Base-by-base conservation (phyloP, 2,113 vertebrate species). In the Amblyopsis rosae region DNA sequence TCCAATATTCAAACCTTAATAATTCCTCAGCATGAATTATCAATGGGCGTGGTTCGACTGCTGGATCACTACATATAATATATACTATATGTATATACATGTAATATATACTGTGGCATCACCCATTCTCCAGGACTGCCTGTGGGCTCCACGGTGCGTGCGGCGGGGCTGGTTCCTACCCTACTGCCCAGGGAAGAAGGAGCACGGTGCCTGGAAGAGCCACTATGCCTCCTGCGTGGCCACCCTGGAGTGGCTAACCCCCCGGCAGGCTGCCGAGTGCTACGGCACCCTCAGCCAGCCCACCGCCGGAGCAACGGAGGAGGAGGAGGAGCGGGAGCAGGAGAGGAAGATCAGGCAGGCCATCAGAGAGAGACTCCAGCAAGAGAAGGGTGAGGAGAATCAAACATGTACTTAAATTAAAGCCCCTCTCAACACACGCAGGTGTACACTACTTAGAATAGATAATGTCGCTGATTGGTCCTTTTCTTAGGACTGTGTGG, bases 121-220 rank as follows among this genome's bases (percentile, higher is more conserved):
- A 53, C 9, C 16, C n/a, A 26, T 17, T 72, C 17, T 57, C 6
- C 62, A 95, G 92, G 96, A 93, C 26, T 95, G 92, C 74, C 86
- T 93, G 8, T 94, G 93, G 94, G 88, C 80, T 53, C 84, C 78
- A 16, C 94, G 94, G 49, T 94, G 92, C 70, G 48, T 92, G 17
- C 84, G 74, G 3, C 86, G 86, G 26, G 94, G 94, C 51, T 95
- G 91, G 93, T 96, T 94, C 86, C 91, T 95, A 53, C 91, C 92
- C 6, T 95, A 93, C 58, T 68, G 62, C 0, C 90, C 92, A 3
- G 70, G 70, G 12, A 89, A 92, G 26, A 91, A 90, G 0, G 88
- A 94, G 65, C 92, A 83, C 0, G 82, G 93, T 0, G 91, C 91
- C 11, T 94, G 93, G 94, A 96, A 95, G 81, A 77, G 50, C 12